Base-by-base conservation (phyloP, 1,140 invertebrate species). In the Atta colombica region DNA sequence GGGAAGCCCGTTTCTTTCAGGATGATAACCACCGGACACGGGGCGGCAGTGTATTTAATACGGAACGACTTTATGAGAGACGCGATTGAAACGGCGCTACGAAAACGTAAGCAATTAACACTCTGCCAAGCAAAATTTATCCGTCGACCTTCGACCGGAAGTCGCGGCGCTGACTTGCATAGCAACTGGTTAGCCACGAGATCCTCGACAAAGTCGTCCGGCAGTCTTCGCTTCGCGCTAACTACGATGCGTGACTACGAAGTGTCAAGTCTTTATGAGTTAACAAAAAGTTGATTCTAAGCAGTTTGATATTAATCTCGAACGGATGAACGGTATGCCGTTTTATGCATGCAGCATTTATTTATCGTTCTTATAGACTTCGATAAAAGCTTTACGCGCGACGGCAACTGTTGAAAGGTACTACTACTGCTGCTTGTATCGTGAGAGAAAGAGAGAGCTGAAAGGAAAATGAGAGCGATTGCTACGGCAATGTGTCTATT, bases 301-400 rank as follows among this genome's bases (percentile, higher is more conserved):
- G 39, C 35, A 2, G 53, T 68, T 78, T 21, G 55, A 84, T 68
- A 58, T 75, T 75, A 74, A 63, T 84, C 69, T 51, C 80, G 39
- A 61, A 61, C 25, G 68, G 68, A 55, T 18, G 31, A 39, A 21
- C 53, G 51, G 71, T 21, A n/a, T 6, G 35, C n/a, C n/a, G 63
- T 49, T 84, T 84, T 61, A 84, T 75, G 28, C 69, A 51, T 39
- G 31, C 18, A 25, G 25, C 68, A 74, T 45, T 69, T 69, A 69
- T 69, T 69, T 51, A 69, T 61, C 69, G 69, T 84, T 75, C 80
- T 84, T 84, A 75, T 84, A 35, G 80, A 84, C 80, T 63, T 63
- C 55, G 55, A 84, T 35, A n/a, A 45, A 74, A 84, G 80, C 55
- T 84, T 75, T 84, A 51, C 80, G 69, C 71, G 80, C 55, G 80